Evolutionary conservation across 2,797 vertebrate species (phyloP), one percentile per base, ranked within the genome.

Genomic region (Mareca strepera): DNA sequence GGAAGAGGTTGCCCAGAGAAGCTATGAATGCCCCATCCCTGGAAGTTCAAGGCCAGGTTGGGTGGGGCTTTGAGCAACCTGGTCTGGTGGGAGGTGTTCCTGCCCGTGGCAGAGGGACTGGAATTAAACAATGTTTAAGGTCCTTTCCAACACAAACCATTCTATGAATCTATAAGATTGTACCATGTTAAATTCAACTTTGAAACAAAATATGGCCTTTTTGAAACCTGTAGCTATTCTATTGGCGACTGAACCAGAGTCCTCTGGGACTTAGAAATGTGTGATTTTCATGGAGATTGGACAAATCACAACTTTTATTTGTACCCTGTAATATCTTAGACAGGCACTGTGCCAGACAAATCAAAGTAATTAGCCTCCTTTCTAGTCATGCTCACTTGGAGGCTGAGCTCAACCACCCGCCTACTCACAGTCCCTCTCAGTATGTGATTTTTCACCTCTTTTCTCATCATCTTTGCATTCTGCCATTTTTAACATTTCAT

Each of bases 381-480:
- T 86, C 76, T 59, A 90, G 33, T 62, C 69, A 23, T 73, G 52
- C 55, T 81, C n/a, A 59, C 66, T 93, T 48, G 69, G 90, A 95
- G 62, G 23, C 85, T 91, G 77, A 94, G 83, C 50, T 88, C 46
- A 69, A 46, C 26, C 90, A 88, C 35, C 44, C 63, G 76, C 88
- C 70, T 59, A 39, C 70, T 88, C 77, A 39, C 58, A 82, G 43
- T 7, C 67, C 70, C 73, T 86, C 55, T 66, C 90, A 92, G 74
- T 56, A 17, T 82, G 74, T 33, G 82, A 62, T 81, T 93, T 83
- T 94, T 91, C 63, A 75, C 66, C 76, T 78, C 20, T 72, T 78
- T 73, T 62, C 69, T 73, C 74, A 67, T 63, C 63, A 23, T 74
- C 46, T 43, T 60, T 84, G 29, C 55, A 28, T 59, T n/a, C 35